These are phyloP conservation scores for Chaenogobius annularis DNA, from an alignment of 2,113 vertebrate species.

Conservation along the genomic window DNA sequence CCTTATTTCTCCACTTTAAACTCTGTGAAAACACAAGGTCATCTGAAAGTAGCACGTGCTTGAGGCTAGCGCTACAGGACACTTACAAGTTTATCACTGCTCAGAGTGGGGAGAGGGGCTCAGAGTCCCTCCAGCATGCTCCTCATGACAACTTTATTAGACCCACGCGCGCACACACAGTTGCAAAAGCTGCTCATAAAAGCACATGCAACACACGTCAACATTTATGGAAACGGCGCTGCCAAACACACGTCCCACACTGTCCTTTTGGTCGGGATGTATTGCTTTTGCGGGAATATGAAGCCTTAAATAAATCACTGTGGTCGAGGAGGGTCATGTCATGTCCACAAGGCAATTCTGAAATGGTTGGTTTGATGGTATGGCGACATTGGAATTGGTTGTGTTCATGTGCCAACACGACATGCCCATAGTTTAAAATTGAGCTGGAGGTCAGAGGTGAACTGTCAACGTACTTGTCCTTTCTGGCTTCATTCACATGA, in stretches of 20 bases:
- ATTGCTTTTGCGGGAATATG: slow-evolving; percentile 35
- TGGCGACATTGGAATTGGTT: not conserved
- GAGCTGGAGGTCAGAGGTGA: too few species aligned
- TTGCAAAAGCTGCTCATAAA: slow-evolving; percentile 41
- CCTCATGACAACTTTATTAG: slow-evolving; percentile 52
- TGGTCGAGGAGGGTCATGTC: not conserved
- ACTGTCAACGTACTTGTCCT: too few species aligned
- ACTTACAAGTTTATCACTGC: slow-evolving; percentile 59
- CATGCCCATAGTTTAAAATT: too few species aligned
- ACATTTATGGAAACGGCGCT: slow-evolving; percentile 21
- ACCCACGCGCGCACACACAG: not conserved
- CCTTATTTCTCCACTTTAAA: slow-evolving; percentile 35
- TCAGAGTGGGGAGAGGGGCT: slow-evolving; percentile 27
- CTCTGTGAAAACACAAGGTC: slow-evolving; percentile 70
- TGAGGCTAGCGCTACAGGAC: slow-evolving; percentile 37
- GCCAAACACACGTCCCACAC: not conserved
- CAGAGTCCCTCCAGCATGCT: slow-evolving; percentile 28
- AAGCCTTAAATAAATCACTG: slow-evolving; percentile 34
- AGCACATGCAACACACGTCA: slow-evolving; percentile 36
- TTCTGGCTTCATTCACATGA: too few species aligned
- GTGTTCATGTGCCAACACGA: too few species aligned
- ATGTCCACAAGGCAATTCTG: not conserved
- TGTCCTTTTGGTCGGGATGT: slow-evolving; percentile 23
- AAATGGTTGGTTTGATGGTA: not conserved
- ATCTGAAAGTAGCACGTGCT: slow-evolving; percentile 51